Base-by-base conservation (phyloP, 2,113 vertebrate species). In the Alosa alosa region DNA sequence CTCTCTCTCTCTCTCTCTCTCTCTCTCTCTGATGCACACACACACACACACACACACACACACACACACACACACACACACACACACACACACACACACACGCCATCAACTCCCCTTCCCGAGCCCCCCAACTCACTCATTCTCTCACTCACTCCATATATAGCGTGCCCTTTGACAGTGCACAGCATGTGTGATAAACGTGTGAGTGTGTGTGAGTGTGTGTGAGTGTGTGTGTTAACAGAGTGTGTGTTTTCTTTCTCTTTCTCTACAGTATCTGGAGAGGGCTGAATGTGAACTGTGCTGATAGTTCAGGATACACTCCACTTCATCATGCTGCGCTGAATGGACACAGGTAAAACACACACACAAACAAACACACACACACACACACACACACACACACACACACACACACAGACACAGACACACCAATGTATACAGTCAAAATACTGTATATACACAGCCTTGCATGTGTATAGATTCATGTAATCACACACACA, bases 311-410 rank as follows among this genome's bases (percentile, higher is more conserved):
- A 22, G 96, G 96, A 90, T 97, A 97, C 91, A 96, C 96, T 86
- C 96, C 96, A 91, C 95, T 97, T 85, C 96, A 97, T 91, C 96
- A 97, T 0, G 96, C 96, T 87, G 95, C 96, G 90, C 95, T 97
- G 92, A 97, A 97, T 22, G 96, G 96, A 93, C 96, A 97, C 95
- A 96, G 95, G 96, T 97, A 95, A 95, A 94, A 31, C 1, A 85
- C 25, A 46, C 81, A 83, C 64, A 85, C 83, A 72, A 68, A 85
- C 52, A 45, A 17, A 64, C 44, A 83, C 39, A 57, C 60, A 64
- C 60, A 25, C 60, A 64, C 60, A 25, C 60, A 64, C 60, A 25
- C 60, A 64, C 60, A 25, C 60, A 64, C 60, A 9, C 60, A 3
- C 60, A 9, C 64, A 72, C 64, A 31, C 64, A 72, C 68, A 68